phyloP scores from a whole-genome alignment of 2,888 invertebrate genomes.

The Cremastobaeus sp. region DNA sequence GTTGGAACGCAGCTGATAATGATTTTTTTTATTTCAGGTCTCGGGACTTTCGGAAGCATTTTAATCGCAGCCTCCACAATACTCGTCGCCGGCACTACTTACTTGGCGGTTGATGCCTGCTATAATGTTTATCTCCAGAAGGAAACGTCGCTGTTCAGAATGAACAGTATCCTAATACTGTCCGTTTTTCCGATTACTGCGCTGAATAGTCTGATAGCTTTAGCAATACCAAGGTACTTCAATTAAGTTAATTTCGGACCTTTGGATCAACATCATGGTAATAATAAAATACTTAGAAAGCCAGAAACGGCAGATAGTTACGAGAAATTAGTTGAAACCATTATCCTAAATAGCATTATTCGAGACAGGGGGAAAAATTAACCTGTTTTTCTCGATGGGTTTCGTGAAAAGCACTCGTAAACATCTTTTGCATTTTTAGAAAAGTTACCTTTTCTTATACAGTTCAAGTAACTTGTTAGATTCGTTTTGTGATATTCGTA shows the following conservation, averaged over 20 bases:
- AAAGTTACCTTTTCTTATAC: no score
- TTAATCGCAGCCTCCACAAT: constrained; percentile 69
- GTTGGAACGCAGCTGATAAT: background rate
- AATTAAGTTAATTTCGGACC: background rate
- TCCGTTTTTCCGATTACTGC: constrained; percentile 73
- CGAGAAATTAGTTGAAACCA: no score
- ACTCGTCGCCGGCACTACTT: constrained; percentile 69
- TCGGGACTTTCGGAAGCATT: constrained; percentile 70
- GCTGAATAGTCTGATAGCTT: constrained; percentile 71
- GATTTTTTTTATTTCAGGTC: constrained; percentile 64
- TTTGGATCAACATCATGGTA: no score
- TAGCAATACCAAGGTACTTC: constrained; percentile 73
- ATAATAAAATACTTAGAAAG: no score
- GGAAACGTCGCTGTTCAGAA: constrained; percentile 70
- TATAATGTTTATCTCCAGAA: constrained; percentile 70
- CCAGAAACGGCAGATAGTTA: no score
- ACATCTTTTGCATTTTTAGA: no score
- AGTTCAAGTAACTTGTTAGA: no score
- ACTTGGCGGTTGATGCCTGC: constrained; percentile 69
- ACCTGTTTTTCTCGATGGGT: no score
- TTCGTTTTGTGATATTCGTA: no score
- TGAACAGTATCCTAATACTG: constrained; percentile 68
- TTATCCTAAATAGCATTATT: no score
- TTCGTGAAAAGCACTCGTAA: no score
- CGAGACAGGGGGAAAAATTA: no score